These are phyloP conservation scores for Lasioglossum albipes DNA, from an alignment of 1,140 invertebrate genomes.

Conservation along the genomic window DNA sequence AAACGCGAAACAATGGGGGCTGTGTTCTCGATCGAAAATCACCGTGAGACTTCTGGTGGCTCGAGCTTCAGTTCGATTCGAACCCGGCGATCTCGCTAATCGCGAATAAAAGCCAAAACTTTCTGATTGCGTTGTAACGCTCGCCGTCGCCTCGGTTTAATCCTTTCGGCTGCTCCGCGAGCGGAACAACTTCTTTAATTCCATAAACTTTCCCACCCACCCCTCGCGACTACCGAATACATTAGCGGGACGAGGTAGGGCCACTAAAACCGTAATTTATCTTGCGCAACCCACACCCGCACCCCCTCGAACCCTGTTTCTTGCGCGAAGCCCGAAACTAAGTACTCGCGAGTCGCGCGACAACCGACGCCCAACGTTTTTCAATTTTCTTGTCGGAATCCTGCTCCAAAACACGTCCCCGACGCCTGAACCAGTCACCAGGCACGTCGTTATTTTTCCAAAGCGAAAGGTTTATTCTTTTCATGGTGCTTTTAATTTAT, in stretches of 20 bases:
- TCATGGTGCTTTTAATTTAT: no score
- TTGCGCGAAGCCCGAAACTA: neutral
- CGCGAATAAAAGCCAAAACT: conserved; percentile 45
- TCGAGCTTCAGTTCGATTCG: neutral
- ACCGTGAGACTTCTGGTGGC: neutral
- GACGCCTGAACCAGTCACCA: no score
- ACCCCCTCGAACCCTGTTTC: neutral
- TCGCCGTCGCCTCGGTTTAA: conserved; percentile 17
- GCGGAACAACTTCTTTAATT: conserved; percentile 45
- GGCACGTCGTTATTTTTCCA: no score
- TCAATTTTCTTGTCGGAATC: neutral
- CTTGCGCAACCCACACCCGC: neutral
- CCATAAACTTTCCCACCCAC: conserved; percentile 37
- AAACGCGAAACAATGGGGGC: neutral
- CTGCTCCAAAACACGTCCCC: no score
- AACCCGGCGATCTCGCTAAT: conserved; percentile 13
- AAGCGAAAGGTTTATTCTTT: no score
- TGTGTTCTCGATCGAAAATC: conserved; percentile 1
- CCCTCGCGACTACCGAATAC: conserved; percentile 24
- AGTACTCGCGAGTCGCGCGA: neutral
- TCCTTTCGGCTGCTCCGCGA: conserved; percentile 9
- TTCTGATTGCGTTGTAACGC: conserved; percentile 33
- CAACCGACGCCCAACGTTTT: neutral
- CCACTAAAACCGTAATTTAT: conserved; percentile 31
- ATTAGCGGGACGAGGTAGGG: conserved; percentile 10